Conservation (phyloP, 2,113 vertebrate species). For the Pungitius pungitius region DNA sequence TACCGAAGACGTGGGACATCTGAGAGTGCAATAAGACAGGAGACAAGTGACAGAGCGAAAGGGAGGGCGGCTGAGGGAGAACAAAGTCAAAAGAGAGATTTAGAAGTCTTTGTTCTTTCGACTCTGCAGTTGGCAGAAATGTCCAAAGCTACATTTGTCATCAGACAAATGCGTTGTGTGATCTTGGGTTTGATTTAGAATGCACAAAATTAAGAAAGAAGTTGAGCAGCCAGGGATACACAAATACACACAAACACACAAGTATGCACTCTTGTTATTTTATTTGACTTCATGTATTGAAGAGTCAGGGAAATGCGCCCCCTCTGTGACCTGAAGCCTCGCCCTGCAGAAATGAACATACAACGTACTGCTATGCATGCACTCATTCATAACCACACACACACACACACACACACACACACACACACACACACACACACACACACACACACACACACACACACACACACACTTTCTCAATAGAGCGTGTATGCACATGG, state of each 20-base stretch:
- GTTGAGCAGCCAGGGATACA: slow-evolving; percentile 45
- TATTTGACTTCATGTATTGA: slow-evolving; percentile 22
- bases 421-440: background rate
- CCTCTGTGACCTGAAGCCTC: slow-evolving; percentile 31
- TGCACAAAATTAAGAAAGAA: slow-evolving; percentile 36
- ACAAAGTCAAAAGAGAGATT: slow-evolving; percentile 71
- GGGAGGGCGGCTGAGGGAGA: slow-evolving; percentile 48
- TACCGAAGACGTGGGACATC: slow-evolving; percentile 35
- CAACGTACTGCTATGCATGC: background rate
- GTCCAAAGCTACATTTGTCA: slow-evolving; percentile 63
- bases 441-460: background rate
- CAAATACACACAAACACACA: background rate
- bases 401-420: background rate
- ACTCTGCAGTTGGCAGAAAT: slow-evolving; percentile 63
- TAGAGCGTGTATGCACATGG: slow-evolving; percentile 12
- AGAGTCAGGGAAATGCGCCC: slow-evolving; percentile 10
- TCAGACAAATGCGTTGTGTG: slow-evolving; percentile 68
- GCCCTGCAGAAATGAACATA: slow-evolving; percentile 1
- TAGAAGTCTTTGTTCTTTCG: slow-evolving; percentile 62
- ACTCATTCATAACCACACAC: no score
- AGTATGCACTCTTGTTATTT: background rate
- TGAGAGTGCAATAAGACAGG: slow-evolving; percentile 47
- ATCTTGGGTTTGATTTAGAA: slow-evolving; percentile 63
- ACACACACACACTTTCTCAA: slow-evolving; percentile 5
- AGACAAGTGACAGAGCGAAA: slow-evolving; percentile 53